Evolutionary conservation across 1,140 invertebrate species (phyloP).

Genomic region (Teleogryllus occipitalis): DNA sequence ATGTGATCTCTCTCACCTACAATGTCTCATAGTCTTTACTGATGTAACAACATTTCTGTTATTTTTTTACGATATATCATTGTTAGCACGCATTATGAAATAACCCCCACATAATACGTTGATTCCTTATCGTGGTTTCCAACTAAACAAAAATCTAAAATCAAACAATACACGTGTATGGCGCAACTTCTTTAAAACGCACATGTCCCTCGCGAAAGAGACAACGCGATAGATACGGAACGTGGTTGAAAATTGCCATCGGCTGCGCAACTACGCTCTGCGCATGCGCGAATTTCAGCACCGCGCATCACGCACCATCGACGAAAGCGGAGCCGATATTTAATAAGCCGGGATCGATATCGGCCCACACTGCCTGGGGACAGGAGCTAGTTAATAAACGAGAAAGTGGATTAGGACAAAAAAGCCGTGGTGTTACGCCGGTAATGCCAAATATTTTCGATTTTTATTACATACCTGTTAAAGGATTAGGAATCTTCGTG

Average conservation of each 20-base stretch:
- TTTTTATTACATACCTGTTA: background rate
- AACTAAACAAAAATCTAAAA: no score
- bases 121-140: no score
- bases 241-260: no score
- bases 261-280: no score
- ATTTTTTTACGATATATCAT: no score
- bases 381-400: background rate
- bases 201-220: background rate
- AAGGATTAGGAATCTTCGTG: background rate
- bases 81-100: no score
- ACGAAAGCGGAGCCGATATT: background rate
- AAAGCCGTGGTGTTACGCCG: background rate
- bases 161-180: background rate
- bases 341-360: background rate
- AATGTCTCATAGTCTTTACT: no score
- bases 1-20: no score
- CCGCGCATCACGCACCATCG: background rate
- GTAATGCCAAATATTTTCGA: background rate
- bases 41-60: no score
- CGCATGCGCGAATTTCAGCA: background rate
- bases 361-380: background rate
- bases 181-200: background rate
- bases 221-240: background rate
- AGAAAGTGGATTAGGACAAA: background rate
- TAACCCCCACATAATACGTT: no score